Percentiles rank a stretch among this genome's conserved stretches.
These are phyloP conservation scores for Hippopotamus amphibius DNA, from an alignment of 2,113 vertebrate genomes.

Conservation along the genomic window DNA sequence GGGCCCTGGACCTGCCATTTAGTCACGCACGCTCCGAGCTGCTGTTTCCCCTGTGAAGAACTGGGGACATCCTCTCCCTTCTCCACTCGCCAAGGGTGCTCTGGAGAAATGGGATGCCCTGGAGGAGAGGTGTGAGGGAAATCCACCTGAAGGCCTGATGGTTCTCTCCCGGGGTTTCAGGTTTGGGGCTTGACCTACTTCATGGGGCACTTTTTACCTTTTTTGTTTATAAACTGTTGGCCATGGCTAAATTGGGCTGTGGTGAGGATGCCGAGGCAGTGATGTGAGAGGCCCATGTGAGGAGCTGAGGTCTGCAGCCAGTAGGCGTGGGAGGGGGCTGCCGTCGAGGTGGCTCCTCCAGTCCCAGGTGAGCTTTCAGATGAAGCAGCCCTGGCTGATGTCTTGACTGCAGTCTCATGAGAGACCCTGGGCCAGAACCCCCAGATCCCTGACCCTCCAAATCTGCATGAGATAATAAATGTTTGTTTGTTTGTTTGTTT, in stretches of 20 bases:
- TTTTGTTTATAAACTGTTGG: no score
- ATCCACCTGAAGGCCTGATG: accelerated
- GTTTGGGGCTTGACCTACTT: neutral
- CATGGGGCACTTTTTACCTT: neutral
- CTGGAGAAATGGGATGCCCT: accelerated
- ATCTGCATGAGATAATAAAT: neutral
- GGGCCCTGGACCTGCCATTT: no score
- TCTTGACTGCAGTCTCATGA: neutral
- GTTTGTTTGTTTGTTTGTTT: no score
- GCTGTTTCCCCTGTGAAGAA: neutral
- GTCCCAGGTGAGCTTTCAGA: neutral
- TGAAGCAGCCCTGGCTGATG: neutral
- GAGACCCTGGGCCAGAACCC: neutral
- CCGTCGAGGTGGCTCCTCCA: neutral
- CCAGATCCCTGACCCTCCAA: neutral
- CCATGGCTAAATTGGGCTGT: no score
- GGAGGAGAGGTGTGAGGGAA: neutral
- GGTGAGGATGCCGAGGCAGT: neutral
- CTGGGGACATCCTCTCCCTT: neutral
- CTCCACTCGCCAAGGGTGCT: accelerated
- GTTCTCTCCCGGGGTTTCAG: neutral
- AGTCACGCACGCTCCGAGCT: neutral
- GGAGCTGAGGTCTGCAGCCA: neutral
- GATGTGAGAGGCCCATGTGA: neutral
- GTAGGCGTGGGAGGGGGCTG: neutral